Evolutionary conservation across 2,113 vertebrate species (phyloP), one percentile per base, ranked within the genome.

Genomic region (Xiphophorus couchianus): DNA sequence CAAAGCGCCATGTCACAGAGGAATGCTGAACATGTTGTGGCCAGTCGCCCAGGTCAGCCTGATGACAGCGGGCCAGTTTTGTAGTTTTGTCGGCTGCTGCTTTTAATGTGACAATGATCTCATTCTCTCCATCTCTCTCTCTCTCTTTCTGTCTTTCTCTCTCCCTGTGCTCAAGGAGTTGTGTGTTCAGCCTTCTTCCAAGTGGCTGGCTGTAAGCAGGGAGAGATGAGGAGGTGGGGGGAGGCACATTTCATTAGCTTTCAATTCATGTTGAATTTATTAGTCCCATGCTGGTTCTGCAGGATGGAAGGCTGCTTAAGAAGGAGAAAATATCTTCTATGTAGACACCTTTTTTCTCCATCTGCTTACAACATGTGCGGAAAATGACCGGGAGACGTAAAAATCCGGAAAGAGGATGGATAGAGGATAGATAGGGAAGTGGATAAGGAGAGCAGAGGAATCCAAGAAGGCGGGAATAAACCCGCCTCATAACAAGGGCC

Each of bases 251-350:
- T 93, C 85, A 93, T 94, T 93, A 93, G 88, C 90, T 89, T 88
- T 89, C 89, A 90, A 89, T 93, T 92, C 91, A 93, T 91, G 88
- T 90, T 93, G 90, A 90, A 92, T 93, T 86, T 94, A 94, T 95
- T 93, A 94, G 91, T 93, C 90, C 87, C 92, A 89, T 77, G 90
- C 90, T 93, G 90, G 81, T 90, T 89, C 84, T 89, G 84, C 85
- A 76, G 77, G 77, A 72, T 86, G 77, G 90, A 88, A 85, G 80
- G 80, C 86, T 79, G 84, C 80, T 86, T 90, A 84, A 84, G 77
- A 75, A 74, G 69, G 65, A 63, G 71, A 31, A 76, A 85, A 80
- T 85, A 85, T 86, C 77, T 78, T 79, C 63, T 62, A 86, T 88
- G 87, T 79, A 78, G 88, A 90, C 88, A 90, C 90, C 84, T 93